Evolutionary conservation across 2,113 vertebrate genomes (phyloP).

Genomic region (Callionymus lyra): DNA sequence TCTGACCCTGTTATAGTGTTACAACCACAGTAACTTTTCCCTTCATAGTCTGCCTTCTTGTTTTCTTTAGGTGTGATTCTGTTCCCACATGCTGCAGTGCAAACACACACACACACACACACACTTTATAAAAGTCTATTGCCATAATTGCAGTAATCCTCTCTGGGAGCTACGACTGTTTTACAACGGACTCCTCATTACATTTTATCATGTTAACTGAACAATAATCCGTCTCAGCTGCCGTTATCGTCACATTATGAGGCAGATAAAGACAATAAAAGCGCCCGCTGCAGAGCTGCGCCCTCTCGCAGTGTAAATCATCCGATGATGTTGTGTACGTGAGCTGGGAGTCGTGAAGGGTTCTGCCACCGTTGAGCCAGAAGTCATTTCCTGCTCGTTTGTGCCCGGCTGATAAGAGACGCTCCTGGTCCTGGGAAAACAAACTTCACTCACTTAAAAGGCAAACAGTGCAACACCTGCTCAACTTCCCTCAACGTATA

Average conservation of each 20-base stretch:
- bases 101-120: no score
- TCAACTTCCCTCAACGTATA: slow-evolving; percentile 7
- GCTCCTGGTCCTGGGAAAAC: slow-evolving; percentile 45
- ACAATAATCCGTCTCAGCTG: slow-evolving; percentile 10
- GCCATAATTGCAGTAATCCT: no score
- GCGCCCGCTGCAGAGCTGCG: neutral
- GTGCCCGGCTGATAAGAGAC: slow-evolving; percentile 46
- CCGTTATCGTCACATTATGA: neutral
- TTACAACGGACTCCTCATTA: no score
- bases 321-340: neutral
- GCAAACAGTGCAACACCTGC: slow-evolving; percentile 55
- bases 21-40: no score
- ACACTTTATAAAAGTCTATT: no score
- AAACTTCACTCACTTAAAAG: slow-evolving; percentile 35
- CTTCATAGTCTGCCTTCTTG: no score
- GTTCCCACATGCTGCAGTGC: no score
- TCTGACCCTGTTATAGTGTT: no score
- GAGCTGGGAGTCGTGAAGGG: neutral
- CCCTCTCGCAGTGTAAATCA: neutral
- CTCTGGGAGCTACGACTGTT: no score
- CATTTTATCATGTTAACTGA: neutral
- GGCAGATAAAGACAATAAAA: neutral
- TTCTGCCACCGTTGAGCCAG: slow-evolving; percentile 14
- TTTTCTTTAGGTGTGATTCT: no score
- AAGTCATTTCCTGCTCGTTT: slow-evolving; percentile 38